Base-by-base conservation (phyloP, 2,113 vertebrate species). In the mouse (Mus musculus) region DNA sequence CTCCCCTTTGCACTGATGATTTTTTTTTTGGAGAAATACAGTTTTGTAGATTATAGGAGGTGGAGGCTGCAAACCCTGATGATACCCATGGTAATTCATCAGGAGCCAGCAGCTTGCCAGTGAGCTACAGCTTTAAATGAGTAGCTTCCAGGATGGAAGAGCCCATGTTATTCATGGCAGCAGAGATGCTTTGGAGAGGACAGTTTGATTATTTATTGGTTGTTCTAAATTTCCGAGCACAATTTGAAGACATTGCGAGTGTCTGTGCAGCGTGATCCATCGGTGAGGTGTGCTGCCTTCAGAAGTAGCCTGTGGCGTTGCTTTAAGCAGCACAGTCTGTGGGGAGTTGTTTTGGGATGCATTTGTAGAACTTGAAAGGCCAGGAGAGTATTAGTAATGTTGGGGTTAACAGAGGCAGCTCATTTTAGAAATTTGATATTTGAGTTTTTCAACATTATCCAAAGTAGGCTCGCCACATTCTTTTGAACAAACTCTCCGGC, bases 351-450 rank as follows among this genome's bases (percentile, higher is more conserved):
- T 95, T 75, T 49, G 46, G 7, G 67, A 75, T 65, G 92, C 80
- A 77, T 61, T 2, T 46, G 87, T 93, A 95, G 95, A 96, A 98
- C 96, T 94, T 96, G 97, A 97, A 98, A 98, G 98, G 97, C 96
- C 96, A 97, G 96, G 77, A 94, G 96, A 7, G 0, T 95, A 97
- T 98, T 98, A 95, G 95, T 89, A 98, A 95, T 95, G 96, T 67
- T 98, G 97, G 96, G 97, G 98, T 97, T 97, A 98, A 97, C 80
- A 72, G 91, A 98, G 95, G 97, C 97, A 98, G 98, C 97, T 98
- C 97, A 52, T 98, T 98, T 98, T 98, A 98, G 98, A 95, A 98
- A 98, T 97, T 94, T 98, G 98, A 95, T 98, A 98, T 98, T 98
- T 98, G 97, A 97, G 96, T 97, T 98, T 97, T 97, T 98, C 96